A percentile compares a stretch with the other conserved stretches of the same genome.
Conservation (phyloP, 2,797 vertebrate species). For the Emys orbicularis region DNA sequence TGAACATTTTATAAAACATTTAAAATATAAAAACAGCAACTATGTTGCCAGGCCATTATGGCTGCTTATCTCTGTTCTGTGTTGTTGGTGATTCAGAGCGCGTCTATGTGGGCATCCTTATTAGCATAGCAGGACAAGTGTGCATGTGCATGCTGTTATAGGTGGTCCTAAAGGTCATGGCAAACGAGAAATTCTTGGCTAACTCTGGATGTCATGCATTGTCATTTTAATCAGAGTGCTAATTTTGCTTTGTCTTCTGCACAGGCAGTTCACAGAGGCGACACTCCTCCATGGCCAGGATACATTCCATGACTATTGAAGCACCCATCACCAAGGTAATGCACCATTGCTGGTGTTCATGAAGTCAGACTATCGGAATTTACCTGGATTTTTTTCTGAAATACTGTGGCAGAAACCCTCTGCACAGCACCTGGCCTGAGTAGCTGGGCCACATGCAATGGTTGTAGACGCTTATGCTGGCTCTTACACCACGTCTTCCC, state of each 20-base stretch:
- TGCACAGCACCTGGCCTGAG: not conserved
- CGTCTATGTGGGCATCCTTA: not conserved
- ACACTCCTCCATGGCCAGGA: slow-evolving; percentile 96
- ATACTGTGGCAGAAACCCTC: not conserved
- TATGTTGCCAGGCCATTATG: slow-evolving; percentile 19
- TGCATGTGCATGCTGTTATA: not conserved
- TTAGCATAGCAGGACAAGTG: not conserved
- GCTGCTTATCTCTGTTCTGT: not conserved
- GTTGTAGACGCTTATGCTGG: not conserved
- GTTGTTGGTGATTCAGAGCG: not conserved
- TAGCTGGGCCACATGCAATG: not conserved
- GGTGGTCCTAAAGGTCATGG: not conserved
- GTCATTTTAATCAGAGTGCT: accelerated
- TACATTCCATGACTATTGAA: slow-evolving; percentile 99
- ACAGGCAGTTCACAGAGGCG: slow-evolving; percentile 93
- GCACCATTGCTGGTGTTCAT: not conserved
- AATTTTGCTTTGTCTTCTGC: slow-evolving; percentile 35
- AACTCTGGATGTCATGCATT: not conserved
- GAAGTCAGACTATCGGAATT: not conserved
- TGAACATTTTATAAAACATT: not conserved
- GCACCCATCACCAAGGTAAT: slow-evolving; percentile 98
- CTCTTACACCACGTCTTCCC: not conserved
- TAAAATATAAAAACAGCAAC: not conserved
- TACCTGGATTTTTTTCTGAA: not conserved
- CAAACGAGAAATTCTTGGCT: not conserved